These are phyloP conservation scores for Allacma fusca DNA, from an alignment of 2,888 invertebrate species.

Conservation along the genomic window DNA sequence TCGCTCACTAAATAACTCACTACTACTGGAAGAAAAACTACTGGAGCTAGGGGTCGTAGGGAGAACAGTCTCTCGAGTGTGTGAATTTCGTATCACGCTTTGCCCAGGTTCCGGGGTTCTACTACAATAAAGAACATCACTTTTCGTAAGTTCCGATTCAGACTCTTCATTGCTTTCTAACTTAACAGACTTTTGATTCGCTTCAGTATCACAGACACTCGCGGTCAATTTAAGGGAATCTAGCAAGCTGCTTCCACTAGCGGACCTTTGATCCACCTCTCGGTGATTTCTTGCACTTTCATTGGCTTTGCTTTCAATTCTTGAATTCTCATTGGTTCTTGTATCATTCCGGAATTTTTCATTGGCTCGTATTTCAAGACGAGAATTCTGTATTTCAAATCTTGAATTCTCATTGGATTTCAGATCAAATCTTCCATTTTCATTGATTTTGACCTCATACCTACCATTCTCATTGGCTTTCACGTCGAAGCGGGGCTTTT, in stretches of 20 bases:
- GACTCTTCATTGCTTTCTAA: constrained; percentile 8
- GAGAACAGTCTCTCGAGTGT: not conserved
- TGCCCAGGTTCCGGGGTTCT: not conserved
- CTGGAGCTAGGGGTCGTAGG: not conserved
- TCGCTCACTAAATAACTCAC: constrained; percentile 5
- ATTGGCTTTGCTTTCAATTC: not conserved
- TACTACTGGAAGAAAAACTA: constrained; percentile 20
- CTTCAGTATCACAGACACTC: constrained; percentile 4
- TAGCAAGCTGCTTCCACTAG: no score
- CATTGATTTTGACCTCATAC: not conserved
- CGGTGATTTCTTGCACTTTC: not conserved
- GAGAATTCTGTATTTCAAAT: not conserved
- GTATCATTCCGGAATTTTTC: no score
- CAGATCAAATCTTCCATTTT: not conserved
- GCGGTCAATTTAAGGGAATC: not conserved
- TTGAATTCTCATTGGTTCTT: not conserved
- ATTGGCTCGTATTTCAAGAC: no score
- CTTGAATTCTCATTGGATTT: not conserved
- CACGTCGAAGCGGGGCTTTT: no score
- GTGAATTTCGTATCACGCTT: not conserved
- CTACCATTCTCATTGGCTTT: not conserved
- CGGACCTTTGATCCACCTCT: not conserved
- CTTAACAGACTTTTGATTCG: not conserved
- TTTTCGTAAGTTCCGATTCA: not conserved
- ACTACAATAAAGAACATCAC: not conserved